phyloP scores from a whole-genome alignment of 2,113 vertebrate species.

The Stegostoma tigrinum region DNA sequence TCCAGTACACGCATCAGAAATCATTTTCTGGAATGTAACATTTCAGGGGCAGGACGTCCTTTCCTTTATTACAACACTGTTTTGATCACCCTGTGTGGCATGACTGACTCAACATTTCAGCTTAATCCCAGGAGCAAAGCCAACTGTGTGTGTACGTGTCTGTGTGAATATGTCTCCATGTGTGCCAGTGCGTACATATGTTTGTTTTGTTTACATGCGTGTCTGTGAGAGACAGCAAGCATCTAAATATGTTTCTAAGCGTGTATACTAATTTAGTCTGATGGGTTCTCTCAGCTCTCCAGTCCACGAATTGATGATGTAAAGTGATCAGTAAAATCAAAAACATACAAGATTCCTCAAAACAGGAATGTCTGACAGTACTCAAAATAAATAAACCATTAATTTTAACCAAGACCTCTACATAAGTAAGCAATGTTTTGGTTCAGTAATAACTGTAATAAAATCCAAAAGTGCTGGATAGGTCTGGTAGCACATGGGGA shows the following conservation, averaged over 20 bases:
- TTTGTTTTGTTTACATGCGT: too few species aligned
- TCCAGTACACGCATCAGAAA: background rate
- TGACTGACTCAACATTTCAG: background rate
- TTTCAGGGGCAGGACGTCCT: background rate
- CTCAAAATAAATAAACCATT: background rate
- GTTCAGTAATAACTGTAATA: background rate
- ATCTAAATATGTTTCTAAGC: too few species aligned
- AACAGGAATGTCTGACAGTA: background rate
- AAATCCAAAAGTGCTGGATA: too few species aligned
- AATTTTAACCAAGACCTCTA: background rate
- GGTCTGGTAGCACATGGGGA: too few species aligned
- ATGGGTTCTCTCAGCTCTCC: background rate
- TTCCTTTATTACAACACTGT: background rate
- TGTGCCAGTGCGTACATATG: too few species aligned
- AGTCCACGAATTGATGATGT: background rate
- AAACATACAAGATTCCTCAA: background rate
- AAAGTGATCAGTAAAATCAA: background rate
- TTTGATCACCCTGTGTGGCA: background rate
- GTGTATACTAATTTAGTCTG: background rate
- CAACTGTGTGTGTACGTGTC: background rate
- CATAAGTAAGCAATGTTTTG: background rate
- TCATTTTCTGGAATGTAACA: too few species aligned
- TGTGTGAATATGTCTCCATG: too few species aligned
- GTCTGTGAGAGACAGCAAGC: too few species aligned
- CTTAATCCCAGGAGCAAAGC: background rate